A percentile compares a stretch with the other conserved stretches of the same genome.
Conservation (phyloP, 2,797 vertebrate genomes). For the Sphenodon punctatus region DNA sequence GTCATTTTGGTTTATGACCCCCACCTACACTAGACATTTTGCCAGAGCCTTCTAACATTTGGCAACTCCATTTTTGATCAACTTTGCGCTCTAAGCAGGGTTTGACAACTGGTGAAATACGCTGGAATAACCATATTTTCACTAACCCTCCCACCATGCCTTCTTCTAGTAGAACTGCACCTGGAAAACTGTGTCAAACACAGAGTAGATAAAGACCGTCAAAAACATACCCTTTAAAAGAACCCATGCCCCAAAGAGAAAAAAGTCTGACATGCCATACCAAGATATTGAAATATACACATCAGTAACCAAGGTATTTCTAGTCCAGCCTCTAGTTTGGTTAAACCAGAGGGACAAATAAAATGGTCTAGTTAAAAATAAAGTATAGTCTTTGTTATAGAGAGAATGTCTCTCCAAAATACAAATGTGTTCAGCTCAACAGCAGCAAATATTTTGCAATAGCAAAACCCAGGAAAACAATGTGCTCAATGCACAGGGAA, state of each 20-base stretch:
- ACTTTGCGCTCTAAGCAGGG: not conserved
- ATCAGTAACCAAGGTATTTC: not conserved
- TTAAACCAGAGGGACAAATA: too few relatives aligned
- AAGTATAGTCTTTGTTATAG: not conserved
- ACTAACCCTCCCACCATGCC: not conserved
- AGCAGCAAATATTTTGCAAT: conserved; percentile 6
- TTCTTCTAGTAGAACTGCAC: not conserved
- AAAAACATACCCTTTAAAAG: too few relatives aligned
- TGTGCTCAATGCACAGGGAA: not conserved
- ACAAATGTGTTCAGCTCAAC: not conserved
- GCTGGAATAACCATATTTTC: not conserved
- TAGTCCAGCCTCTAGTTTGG: too few relatives aligned
- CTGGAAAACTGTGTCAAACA: not conserved
- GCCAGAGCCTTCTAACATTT: too few relatives aligned
- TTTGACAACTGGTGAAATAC: not conserved
- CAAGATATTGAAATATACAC: not conserved
- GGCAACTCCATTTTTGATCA: too few relatives aligned
- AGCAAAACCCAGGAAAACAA: not conserved
- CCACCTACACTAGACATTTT: not conserved
- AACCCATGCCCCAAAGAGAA: too few relatives aligned
- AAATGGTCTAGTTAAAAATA: not conserved
- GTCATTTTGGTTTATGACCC: not conserved
- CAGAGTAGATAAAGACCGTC: too few relatives aligned
- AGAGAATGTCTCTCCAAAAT: not conserved
- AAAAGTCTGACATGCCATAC: too few relatives aligned